Conservation (phyloP, 2,113 vertebrate genomes). For the Heliornis fulica region DNA sequence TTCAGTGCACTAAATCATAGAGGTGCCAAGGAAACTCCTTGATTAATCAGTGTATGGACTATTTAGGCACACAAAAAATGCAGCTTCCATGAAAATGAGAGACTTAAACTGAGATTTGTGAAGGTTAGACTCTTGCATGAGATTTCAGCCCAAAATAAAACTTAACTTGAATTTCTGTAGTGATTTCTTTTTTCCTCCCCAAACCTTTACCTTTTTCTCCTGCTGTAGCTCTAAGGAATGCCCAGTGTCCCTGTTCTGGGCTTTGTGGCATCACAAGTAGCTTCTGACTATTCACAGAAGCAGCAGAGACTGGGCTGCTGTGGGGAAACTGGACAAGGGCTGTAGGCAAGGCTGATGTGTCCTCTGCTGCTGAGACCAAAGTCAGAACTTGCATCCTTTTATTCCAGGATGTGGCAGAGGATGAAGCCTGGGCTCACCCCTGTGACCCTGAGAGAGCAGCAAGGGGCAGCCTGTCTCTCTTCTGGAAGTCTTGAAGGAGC, state of each 20-base stretch:
- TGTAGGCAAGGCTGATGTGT: neutral
- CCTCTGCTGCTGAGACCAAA: neutral
- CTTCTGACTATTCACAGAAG: neutral
- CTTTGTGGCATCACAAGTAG: neutral
- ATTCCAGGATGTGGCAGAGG: neutral
- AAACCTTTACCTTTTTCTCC: neutral
- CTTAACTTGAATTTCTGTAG: neutral
- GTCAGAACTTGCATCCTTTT: neutral
- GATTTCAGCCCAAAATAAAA: neutral
- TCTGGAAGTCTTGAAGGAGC: neutral
- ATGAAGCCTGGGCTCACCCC: neutral
- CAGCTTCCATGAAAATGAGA: neutral
- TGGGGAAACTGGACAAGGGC: neutral
- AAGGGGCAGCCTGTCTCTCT: neutral
- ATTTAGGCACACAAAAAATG: neutral
- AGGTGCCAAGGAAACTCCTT: constrained; percentile 5
- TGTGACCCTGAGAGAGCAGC: neutral
- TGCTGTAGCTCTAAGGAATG: neutral
- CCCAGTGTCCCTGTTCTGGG: neutral
- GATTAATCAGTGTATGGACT: neutral
- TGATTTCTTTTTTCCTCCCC: neutral
- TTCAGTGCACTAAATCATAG: neutral
- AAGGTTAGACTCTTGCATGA: neutral
- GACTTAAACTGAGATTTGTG: neutral
- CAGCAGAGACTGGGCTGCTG: no score